Evolutionary conservation across 2,113 vertebrate species (phyloP).

Genomic region (Ptilonorhynchus violaceus): DNA sequence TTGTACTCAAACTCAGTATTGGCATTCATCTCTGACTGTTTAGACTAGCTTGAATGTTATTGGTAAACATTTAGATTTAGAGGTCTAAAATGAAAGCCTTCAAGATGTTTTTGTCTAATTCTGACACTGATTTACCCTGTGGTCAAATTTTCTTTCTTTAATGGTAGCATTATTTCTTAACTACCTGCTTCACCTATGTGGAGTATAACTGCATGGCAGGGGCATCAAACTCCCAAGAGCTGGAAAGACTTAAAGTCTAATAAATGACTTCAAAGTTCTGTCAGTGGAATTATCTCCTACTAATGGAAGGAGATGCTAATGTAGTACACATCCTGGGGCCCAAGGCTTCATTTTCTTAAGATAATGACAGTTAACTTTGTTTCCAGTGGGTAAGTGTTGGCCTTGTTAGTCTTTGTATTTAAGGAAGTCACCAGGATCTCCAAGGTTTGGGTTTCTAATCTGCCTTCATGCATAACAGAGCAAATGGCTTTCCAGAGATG

Average conservation of each 20-base stretch:
- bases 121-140: background rate
- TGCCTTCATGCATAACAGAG: background rate
- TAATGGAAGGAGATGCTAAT: background rate
- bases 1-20: background rate
- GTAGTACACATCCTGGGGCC: background rate
- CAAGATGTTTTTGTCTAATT: background rate
- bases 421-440: background rate
- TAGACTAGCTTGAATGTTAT: background rate
- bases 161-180: background rate
- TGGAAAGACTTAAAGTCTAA: background rate
- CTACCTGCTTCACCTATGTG: background rate
- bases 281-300: background rate
- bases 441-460: background rate
- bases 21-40: background rate
- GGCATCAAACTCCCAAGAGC: background rate
- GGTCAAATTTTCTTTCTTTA: background rate
- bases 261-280: background rate
- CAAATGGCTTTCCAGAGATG: background rate
- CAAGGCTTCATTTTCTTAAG: background rate
- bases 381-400: background rate
- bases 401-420: background rate
- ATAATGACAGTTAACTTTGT: background rate
- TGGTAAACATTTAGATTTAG: background rate
- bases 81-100: background rate
- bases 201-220: background rate